Evolutionary conservation across 2,797 vertebrate species (phyloP), one percentile per base, ranked within the genome.

Genomic region (Peromyscus aztecus): DNA sequence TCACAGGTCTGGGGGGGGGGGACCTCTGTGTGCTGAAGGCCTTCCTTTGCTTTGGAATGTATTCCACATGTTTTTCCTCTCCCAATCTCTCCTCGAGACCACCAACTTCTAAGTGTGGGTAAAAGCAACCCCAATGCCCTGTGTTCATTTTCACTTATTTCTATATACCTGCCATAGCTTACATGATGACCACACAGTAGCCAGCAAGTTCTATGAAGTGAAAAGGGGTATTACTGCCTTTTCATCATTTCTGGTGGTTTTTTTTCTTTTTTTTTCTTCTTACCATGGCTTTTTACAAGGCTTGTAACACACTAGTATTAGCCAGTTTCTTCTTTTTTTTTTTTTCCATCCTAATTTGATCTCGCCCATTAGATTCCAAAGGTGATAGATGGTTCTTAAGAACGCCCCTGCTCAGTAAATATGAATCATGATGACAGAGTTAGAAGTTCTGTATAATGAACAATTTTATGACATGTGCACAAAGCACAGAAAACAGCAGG

Each of bases 1-100:
- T 11, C 1, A 10, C 1, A 4, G 5, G 1, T 12, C 10, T 19
- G 43, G 43, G 34, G 0, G 43, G 21, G 16, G 37, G 24, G 21
- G 16, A 46, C 37, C 31, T 91, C 31, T n/a, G 12, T 12, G 14
- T 6, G 10, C 2, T 24, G 4, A 27, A n/a, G 19, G 10, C 8
- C 6, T 71, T 59, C 27, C 27, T 29, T 69, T 27, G 81, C 52
- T 91, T 43, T 43, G 43, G 23, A 65, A 76, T 23, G 8, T 57
- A 40, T 31, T 17, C 37, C 1, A 63, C 49, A 43, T 17, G 4
- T 16, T 37, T 37, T 65, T 82, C 49, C 10, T 82, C 34, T 46
- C 29, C n/a, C 12, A 27, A 0, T 21, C n/a, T 6, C 52, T 49
- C 65, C 37, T 55, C 12, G 37, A 90, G 14, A 19, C 77, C 59